Base-by-base conservation (phyloP, 2,113 vertebrate genomes). In the Entelurus aequoreus region DNA sequence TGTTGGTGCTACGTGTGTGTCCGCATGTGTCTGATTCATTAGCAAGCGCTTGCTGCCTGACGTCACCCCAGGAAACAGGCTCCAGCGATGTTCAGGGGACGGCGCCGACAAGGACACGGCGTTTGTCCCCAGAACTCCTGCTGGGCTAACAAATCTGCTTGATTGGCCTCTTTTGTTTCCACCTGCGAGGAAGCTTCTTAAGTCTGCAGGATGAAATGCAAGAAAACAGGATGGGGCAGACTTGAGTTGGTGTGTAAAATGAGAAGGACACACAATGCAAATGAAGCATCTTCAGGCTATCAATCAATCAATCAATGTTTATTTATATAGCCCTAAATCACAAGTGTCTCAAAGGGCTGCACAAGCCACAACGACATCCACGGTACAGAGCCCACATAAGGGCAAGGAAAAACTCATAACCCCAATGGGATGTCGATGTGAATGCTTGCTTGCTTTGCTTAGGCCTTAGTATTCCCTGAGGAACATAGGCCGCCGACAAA, bases 71-170 rank as follows among this genome's bases (percentile, higher is more conserved):
- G 54, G 54, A 56, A 56, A 56, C 14, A 6, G 37, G 37, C 54
- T 19, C 2, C 2, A 42, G 54, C 2, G 38, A 15, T 36, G 14
- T n/a, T 55, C 36, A 55, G 14, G 8, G 37, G n/a, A 57, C 11
- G n/a, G 15, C 8, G 54, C 38, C 54, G 54, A 57, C 15, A 37
- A 10, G 54, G 54, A 57, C 37, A 6, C 13, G 8, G 5, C 14
- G 16, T 56, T 56, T 44, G 38, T 56, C 54, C 54, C 19, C 42
- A 42, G 54, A 42, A 38, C n/a, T 16, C 54, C 54, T 6, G 54
- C 54, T 42, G 54, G 19, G 54, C n/a, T n/a, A n/a, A 19, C 16
- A 42, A 57, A 57, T 57, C 54, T 19, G n/a, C 38, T 57, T 57
- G 5, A 42, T 57, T 57, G 42, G n/a, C 38, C 14, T 11, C 54